Conservation (phyloP, 2,113 vertebrate species). For the Aythya baeri region DNA sequence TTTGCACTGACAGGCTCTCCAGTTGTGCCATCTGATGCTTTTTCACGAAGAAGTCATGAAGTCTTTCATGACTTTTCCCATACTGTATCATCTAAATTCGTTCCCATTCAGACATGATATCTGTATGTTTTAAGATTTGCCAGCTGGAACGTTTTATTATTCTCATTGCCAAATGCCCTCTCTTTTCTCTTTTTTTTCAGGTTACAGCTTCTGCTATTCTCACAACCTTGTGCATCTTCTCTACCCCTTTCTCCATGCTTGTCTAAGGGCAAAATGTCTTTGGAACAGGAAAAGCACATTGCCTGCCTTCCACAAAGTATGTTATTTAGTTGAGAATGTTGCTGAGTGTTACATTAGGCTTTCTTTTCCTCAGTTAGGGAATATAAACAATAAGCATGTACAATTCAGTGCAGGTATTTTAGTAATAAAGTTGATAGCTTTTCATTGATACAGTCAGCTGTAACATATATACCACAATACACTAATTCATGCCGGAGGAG, state of each 20-base stretch:
- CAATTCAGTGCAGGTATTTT: background rate
- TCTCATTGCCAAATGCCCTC: background rate
- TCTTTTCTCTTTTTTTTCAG: slow-evolving; percentile 31
- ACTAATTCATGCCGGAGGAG: background rate
- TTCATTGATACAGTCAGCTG: background rate
- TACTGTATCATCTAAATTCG: slow-evolving; percentile 3
- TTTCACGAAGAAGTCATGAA: background rate
- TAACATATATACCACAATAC: background rate
- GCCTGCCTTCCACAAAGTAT: background rate
- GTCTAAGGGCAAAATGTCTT: background rate
- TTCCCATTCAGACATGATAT: background rate
- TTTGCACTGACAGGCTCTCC: slow-evolving; percentile 16
- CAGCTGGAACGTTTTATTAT: slow-evolving; percentile 21
- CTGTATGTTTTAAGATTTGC: slow-evolving; percentile 30
- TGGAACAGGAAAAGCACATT: background rate
- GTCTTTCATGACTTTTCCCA: slow-evolving; percentile 20
- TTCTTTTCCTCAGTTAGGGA: background rate
- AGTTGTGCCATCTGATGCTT: slow-evolving; percentile 39
- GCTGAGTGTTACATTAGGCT: background rate
- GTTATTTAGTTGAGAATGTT: background rate
- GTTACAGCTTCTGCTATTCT: slow-evolving; percentile 6
- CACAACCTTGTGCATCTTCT: background rate
- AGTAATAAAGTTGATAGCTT: background rate
- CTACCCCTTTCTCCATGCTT: background rate
- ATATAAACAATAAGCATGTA: background rate